Base-by-base conservation (phyloP, 1,140 invertebrate genomes). In the Drosophila watanabei region DNA sequence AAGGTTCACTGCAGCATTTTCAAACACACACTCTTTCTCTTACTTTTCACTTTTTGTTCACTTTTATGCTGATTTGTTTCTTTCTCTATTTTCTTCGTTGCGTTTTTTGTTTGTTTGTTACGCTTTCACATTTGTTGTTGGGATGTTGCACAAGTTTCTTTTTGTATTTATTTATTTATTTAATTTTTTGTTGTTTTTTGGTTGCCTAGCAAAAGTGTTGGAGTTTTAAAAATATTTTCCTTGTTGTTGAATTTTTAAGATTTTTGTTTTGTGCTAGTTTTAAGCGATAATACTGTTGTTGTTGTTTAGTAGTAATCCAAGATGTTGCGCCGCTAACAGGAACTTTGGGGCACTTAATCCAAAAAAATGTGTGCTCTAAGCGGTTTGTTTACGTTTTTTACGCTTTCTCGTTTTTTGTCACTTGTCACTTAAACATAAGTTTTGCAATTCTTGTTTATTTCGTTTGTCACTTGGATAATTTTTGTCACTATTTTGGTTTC, bases 321-420 rank as follows among this genome's bases (percentile, higher is more conserved):
- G 75, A 79, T 75, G 76, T 72, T 83, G 80, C 91, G 68, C 41
- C 76, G 76, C 65, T 73, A 81, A 89, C 90, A 92, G 85, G 83
- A 92, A 90, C 90, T 92, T 79, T 76, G 80, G 82, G 63, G 86
- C 86, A 89, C 86, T 89, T 86, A 82, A 89, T 89, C 86, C 86
- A 89, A 56, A 39, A 39, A 89, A 79, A 80, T 85, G 80, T 84
- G 80, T 88, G 84, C 72, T 81, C 63, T n/a, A 54, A 66, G 49
- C 18, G 57, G 59, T 77, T 68, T 72, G 51, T 76, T 77, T 59
- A 61, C 59, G 49, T 68, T 62, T 62, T 64, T 54, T n/a, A 39
- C 52, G 30, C 49, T 59, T 59, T 64, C 45, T 18, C 13, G 30
- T 46, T 45, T 61, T 32, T 71, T 77, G 41, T 63, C 33, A 35